Percentiles rank a stretch among this genome's conserved stretches.
Evolutionary conservation across 2,113 vertebrate genomes (phyloP).

Genomic region (Hymenochirus boettgeri): DNA sequence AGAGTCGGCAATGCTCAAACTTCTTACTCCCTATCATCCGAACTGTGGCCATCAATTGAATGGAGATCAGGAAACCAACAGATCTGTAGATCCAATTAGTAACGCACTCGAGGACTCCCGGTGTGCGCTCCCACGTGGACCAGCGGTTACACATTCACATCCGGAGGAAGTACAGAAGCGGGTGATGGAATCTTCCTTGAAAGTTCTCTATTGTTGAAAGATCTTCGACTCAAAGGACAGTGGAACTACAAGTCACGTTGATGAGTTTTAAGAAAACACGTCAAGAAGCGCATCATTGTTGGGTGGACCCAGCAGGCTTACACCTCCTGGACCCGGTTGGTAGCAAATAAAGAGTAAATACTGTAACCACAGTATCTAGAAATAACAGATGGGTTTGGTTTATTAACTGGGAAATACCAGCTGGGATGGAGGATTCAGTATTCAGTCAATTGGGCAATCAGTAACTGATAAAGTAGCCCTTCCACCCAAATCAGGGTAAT

Average conservation of each 20-base stretch:
- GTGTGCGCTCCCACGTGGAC: not conserved
- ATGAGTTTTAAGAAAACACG: not conserved
- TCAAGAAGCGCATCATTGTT: not conserved
- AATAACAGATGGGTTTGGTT: too few relatives aligned
- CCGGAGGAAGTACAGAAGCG: not conserved
- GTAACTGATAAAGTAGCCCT: too few relatives aligned
- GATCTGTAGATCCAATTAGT: not conserved
- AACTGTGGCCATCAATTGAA: not conserved
- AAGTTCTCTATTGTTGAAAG: not conserved
- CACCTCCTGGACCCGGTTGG: not conserved
- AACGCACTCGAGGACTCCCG: not conserved
- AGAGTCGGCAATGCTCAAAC: not conserved
- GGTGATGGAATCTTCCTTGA: not conserved
- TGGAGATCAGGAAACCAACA: not conserved
- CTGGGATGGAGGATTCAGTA: too few relatives aligned
- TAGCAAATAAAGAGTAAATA: not conserved
- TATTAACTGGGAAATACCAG: too few relatives aligned
- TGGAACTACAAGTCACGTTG: not conserved
- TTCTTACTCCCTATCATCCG: not conserved
- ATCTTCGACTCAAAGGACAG: not conserved
- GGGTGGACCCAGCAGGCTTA: not conserved
- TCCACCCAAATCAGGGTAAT: too few relatives aligned
- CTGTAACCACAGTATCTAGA: too few relatives aligned
- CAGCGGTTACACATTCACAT: not conserved
- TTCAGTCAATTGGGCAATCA: too few relatives aligned